Percentiles rank a stretch among this genome's conserved stretches.
Evolutionary conservation across 23 tunicate genomes (phyloP).

Genomic region (Ascidia mentula): DNA sequence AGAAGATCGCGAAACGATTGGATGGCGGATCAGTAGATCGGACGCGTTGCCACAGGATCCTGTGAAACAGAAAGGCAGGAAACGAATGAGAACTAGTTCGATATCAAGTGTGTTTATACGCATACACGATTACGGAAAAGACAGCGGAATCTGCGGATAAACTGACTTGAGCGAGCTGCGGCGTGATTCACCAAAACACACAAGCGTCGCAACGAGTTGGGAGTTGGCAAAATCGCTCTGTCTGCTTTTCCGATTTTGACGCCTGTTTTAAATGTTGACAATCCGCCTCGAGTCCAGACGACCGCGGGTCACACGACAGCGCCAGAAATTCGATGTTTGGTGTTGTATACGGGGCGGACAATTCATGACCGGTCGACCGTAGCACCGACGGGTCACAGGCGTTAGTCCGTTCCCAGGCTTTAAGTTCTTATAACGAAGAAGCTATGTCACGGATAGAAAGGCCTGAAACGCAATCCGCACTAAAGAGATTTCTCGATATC

Average conservation of each 20-base stretch:
- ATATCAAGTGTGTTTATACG: conserved; percentile 8
- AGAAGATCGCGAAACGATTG: conserved; percentile 3
- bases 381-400: background rate
- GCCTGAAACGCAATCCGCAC: background rate
- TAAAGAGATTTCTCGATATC: background rate
- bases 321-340: conserved; percentile 11
- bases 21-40: background rate
- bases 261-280: background rate
- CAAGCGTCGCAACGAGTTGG: background rate
- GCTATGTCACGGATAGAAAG: background rate
- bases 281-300: background rate
- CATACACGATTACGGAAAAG: conserved; percentile 12
- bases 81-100: background rate
- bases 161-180: background rate
- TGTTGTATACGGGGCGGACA: background rate
- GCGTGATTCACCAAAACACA: conserved; percentile 10
- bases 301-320: conserved; percentile 7
- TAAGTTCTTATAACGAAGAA: background rate
- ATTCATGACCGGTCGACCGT: background rate
- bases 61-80: conserved; percentile 1
- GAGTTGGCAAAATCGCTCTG: conserved; percentile 1
- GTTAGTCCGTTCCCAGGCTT: conserved; percentile 1
- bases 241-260: background rate
- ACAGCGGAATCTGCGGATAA: conserved; percentile 6
- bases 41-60: background rate